These are phyloP conservation scores for Cyprinus carpio DNA, from an alignment of 2,113 vertebrate genomes.

Conservation along the genomic window DNA sequence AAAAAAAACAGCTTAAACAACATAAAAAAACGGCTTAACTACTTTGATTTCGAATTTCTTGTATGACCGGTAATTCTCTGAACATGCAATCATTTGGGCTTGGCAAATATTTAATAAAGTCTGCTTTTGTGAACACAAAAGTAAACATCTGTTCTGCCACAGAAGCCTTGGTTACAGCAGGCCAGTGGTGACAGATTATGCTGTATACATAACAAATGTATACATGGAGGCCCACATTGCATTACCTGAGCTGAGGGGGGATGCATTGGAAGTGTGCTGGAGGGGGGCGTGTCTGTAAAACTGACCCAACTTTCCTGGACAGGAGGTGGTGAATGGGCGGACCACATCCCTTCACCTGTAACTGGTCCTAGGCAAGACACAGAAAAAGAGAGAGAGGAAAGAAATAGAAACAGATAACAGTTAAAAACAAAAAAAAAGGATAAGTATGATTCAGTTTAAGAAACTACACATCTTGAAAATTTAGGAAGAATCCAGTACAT, in stretches of 20 bases:
- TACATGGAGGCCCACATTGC: constrained; percentile 16
- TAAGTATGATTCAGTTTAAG: neutral
- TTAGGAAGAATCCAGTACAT: neutral
- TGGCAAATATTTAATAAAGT: constrained; percentile 41
- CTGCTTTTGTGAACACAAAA: constrained; percentile 14
- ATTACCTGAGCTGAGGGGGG: constrained; percentile 95
- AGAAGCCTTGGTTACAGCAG: constrained; percentile 12
- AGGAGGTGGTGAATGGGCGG: constrained; percentile 91
- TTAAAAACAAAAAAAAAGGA: neutral
- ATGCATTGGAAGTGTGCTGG: constrained; percentile 95
- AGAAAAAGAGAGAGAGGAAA: neutral
- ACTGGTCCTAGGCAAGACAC: constrained; percentile 60
- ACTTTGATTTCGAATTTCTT: neutral
- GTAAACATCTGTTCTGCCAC: constrained; percentile 15
- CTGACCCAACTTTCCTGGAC: constrained; percentile 99
- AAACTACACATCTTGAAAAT: neutral
- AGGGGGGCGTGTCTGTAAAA: constrained; percentile 97
- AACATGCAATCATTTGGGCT: constrained; percentile 1
- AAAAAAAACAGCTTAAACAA: neutral
- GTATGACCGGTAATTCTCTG: neutral
- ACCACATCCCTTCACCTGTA: constrained; percentile 88
- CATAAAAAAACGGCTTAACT: neutral
- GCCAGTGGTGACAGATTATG: constrained; percentile 12
- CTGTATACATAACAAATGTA: constrained; percentile 19
- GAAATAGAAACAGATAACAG: neutral